Base-by-base conservation (phyloP, 2,888 invertebrate species). In the Myathropa florea region DNA sequence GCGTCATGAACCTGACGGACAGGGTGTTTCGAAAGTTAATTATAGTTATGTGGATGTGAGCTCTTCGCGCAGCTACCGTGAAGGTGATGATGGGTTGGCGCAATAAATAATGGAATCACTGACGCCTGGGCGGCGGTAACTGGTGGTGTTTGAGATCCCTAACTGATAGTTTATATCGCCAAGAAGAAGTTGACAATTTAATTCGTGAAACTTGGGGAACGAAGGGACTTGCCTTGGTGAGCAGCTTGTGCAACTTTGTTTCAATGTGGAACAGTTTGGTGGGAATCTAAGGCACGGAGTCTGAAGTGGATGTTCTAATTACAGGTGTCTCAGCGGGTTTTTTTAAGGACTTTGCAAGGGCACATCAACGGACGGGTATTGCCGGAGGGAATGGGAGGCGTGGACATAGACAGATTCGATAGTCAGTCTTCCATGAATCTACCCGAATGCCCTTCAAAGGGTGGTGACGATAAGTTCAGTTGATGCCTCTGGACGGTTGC, bases 11-110 rank as follows among this genome's bases (percentile, higher is more conserved):
- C 57, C 33, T 71, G 60, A 53, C 24, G 30, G 75, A 67, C 65
- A 71, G 80, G 65, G 80, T 81, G 71, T 72, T 76, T 80, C 28
- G 57, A 63, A 75, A 76, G 4, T 46, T 71, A 76, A 80, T 81
- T 81, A 81, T 68, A 68, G 68, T 18, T 73, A n/a, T 60, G 24
- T 24, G 67, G 36, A 67, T 26, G 53, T 39, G 57, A n/a, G 21
- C 60, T 14, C 46, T 33, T 70, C 30, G 67, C 67, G n/a, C 68
- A 65, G 73, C 83, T 79, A 78, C 75, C 63, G 75, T 71, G 70
- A 71, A 83, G 83, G 78, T 86, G 86, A 86, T 86, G 86, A 86
- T 86, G 78, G 86, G 83, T 79, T 83, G 61, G 78, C 33, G 64
- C 39, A 83, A 75, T 86, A 83, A 86, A 86, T 86, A 86, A 86